These are phyloP conservation scores for Cantharis rustica DNA, from an alignment of 2,888 invertebrate species.

Conservation along the genomic window DNA sequence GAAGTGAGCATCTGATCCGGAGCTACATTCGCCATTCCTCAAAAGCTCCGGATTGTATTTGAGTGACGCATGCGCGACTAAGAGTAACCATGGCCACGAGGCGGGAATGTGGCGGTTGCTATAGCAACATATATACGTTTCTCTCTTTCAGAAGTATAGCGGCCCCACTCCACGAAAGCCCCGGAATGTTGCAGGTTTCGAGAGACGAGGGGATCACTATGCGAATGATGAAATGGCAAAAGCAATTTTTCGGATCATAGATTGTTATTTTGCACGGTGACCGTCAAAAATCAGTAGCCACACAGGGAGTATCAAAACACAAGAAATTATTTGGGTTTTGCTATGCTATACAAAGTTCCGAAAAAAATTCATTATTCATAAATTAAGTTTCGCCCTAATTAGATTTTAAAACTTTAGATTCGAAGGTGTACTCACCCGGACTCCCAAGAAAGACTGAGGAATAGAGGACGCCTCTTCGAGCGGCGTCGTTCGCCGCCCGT, in stretches of 20 bases:
- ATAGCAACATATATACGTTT: constrained; percentile 49
- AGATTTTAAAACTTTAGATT: not conserved
- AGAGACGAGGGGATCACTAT: constrained; percentile 31
- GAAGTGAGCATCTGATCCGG: constrained; percentile 5
- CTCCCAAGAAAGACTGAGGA: constrained; percentile 93
- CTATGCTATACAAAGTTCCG: not conserved
- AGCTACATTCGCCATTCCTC: constrained; percentile 29
- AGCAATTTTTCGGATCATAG: constrained; percentile 45
- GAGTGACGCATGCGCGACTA: constrained; percentile 43
- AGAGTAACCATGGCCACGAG: constrained; percentile 55
- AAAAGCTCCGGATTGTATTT: constrained; percentile 16
- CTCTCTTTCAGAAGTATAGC: constrained; percentile 18
- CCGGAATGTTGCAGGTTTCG: constrained; percentile 37
- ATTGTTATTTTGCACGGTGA: constrained; percentile 42
- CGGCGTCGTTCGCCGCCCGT: constrained; percentile 70
- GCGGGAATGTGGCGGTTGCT: constrained; percentile 58
- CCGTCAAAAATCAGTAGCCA: constrained; percentile 27
- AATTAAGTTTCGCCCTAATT: not conserved
- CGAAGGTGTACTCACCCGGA: constrained; percentile 68
- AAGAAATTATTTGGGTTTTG: not conserved
- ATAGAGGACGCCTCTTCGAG: constrained; percentile 84
- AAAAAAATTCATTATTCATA: not conserved
- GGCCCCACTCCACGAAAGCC: constrained; percentile 26
- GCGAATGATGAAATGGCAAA: constrained; percentile 42
- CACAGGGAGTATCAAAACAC: constrained; percentile 12